These are phyloP conservation scores for Paedocypris sp. DNA, from an alignment of 2,113 vertebrate species.

Conservation along the genomic window DNA sequence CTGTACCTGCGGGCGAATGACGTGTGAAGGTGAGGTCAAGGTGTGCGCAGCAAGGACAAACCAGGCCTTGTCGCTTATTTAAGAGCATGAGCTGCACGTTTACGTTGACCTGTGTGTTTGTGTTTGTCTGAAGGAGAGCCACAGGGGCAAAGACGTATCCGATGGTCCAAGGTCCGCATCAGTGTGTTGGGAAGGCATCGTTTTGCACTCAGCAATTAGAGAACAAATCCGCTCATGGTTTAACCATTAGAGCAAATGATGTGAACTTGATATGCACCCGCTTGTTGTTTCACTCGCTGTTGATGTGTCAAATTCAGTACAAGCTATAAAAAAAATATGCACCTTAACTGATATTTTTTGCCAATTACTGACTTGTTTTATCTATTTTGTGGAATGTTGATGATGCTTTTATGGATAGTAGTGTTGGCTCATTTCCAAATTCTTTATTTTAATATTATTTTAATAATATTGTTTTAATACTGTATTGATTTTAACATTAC, in stretches of 20 bases:
- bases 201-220: conserved; percentile 1
- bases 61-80: not conserved
- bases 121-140: not conserved
- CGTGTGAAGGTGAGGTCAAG: not conserved
- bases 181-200: not conserved
- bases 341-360: no score
- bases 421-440: no score
- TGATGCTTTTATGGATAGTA: no score
- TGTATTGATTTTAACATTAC: no score
- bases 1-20: not conserved
- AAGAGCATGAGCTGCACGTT: not conserved
- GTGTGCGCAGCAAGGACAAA: not conserved
- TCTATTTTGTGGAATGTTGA: no score
- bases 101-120: not conserved
- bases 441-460: no score
- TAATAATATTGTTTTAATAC: no score
- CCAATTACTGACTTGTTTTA: no score
- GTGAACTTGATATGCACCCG: conserved; percentile 7
- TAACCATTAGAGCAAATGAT: conserved; percentile 27
- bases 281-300: not conserved
- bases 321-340: not conserved
- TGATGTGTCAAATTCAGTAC: not conserved
- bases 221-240: conserved; percentile 13
- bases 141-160: not conserved
- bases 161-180: not conserved